Conservation (phyloP, 2,113 vertebrate genomes). For the Gnathonemus longibarbis region DNA sequence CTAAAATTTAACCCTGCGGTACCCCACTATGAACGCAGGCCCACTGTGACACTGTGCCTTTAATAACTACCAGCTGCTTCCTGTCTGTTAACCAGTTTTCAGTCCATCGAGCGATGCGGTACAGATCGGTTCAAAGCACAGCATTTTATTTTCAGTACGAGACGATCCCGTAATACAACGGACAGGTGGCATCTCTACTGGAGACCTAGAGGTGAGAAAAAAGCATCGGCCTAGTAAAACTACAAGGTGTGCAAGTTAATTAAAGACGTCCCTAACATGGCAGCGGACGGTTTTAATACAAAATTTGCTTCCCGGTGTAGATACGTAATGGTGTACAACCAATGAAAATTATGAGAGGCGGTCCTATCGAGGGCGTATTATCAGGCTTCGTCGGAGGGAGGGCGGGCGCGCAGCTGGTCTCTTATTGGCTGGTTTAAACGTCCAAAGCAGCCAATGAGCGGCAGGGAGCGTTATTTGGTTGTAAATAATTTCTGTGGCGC, state of each 20-base stretch:
- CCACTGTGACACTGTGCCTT: no score
- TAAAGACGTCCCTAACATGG: not conserved
- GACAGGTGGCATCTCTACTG: not conserved
- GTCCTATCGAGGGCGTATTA: not conserved
- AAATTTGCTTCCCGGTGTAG: not conserved
- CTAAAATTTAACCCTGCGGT: no score
- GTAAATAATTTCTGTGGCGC: not conserved
- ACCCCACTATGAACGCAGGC: no score
- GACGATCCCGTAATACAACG: not conserved
- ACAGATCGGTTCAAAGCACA: not conserved
- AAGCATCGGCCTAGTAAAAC: not conserved
- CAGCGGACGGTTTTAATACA: not conserved
- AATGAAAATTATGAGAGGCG: not conserved
- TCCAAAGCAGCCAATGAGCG: not conserved
- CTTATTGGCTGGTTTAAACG: slow-evolving; percentile 14
- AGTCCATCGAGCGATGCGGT: not conserved
- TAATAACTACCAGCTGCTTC: no score
- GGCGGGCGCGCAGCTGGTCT: not conserved
- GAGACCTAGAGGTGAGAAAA: not conserved
- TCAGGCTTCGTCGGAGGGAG: not conserved
- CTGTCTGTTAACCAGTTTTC: no score
- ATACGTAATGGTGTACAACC: not conserved
- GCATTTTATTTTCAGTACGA: not conserved
- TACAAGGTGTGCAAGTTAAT: not conserved
- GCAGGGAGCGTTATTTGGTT: not conserved